Percentiles rank a stretch among this genome's conserved stretches.
These are phyloP conservation scores for Anastrepha obliqua DNA, from an alignment of 1,140 invertebrate species.

Conservation along the genomic window DNA sequence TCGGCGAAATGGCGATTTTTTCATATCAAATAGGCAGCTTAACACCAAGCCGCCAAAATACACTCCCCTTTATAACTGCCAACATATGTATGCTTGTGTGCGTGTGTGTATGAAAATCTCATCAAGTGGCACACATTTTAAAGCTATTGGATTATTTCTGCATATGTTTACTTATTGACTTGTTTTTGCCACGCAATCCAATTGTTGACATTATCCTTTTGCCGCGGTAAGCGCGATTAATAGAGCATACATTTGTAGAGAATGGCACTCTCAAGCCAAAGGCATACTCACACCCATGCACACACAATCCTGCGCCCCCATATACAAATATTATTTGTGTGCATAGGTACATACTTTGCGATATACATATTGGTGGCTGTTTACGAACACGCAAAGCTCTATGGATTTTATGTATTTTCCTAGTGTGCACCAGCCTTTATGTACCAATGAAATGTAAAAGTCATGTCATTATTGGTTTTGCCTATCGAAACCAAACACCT, in stretches of 20 bases:
- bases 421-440: conserved; percentile 59
- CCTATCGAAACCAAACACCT: conserved; percentile 59
- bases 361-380: background rate
- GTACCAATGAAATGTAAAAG: conserved; percentile 72
- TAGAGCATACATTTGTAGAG: conserved; percentile 30
- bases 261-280: conserved; percentile 15
- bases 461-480: conserved; percentile 74
- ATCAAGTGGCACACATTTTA: conserved; percentile 32
- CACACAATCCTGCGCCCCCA: background rate
- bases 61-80: background rate
- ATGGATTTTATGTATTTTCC: background rate
- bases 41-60: background rate
- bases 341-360: background rate
- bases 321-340: background rate
- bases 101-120: background rate
- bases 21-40: background rate
- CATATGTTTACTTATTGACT: conserved; percentile 55
- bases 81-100: background rate
- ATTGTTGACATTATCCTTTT: conserved; percentile 47
- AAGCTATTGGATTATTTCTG: conserved; percentile 46
- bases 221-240: conserved; percentile 49
- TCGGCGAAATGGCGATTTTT: background rate
- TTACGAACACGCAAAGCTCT: background rate
- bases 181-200: conserved; percentile 29
- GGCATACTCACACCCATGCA: background rate